Evolutionary conservation across 2,113 vertebrate genomes (phyloP).

Genomic region (Recurvirostra avosetta): DNA sequence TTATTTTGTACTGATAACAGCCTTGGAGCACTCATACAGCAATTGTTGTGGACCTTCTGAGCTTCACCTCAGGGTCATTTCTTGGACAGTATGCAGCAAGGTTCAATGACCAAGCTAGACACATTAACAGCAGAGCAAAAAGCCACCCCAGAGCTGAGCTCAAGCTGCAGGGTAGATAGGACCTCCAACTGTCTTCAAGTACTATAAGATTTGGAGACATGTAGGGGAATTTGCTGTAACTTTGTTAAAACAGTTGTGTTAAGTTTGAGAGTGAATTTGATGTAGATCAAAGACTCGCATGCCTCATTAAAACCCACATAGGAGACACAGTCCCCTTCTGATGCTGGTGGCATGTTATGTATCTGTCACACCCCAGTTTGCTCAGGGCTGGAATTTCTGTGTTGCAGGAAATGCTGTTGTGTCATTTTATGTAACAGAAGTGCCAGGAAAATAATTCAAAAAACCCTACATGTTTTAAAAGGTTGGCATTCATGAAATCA

Average conservation of each 20-base stretch:
- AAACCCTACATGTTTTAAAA: neutral
- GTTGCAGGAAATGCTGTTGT: neutral
- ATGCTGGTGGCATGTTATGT: rapidly evolving
- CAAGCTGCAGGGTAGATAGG: neutral
- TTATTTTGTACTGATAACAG: neutral
- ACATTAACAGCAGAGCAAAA: neutral
- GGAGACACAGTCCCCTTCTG: neutral
- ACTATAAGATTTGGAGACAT: neutral
- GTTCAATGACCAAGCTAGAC: neutral
- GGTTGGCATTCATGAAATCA: neutral
- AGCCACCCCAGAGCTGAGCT: neutral
- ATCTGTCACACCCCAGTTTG: neutral
- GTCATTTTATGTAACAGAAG: neutral
- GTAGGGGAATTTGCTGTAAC: neutral
- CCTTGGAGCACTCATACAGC: neutral
- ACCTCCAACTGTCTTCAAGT: neutral
- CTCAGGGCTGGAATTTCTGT: neutral
- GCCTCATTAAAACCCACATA: neutral
- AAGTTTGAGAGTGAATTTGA: neutral
- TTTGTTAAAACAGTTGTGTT: neutral
- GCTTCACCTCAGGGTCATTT: neutral
- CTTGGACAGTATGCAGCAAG: neutral
- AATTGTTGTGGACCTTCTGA: neutral
- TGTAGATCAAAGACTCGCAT: neutral
- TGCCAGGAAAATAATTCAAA: neutral